These are phyloP conservation scores for Silurus glanis DNA, from an alignment of 2,113 vertebrate species.

Conservation along the genomic window DNA sequence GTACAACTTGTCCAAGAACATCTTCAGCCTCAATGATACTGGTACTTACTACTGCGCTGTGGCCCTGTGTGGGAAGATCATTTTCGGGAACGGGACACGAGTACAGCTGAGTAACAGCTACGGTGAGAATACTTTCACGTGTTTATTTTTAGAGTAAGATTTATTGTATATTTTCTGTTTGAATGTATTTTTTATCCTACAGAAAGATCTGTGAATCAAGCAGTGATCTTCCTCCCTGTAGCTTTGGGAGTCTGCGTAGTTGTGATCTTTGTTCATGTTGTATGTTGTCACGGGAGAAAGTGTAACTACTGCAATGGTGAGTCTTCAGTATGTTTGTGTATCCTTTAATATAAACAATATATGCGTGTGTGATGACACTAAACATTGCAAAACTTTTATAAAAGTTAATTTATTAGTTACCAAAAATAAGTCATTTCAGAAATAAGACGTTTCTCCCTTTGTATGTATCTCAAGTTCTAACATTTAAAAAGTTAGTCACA, in stretches of 20 bases:
- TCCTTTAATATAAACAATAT: background rate
- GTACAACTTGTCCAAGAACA: conserved; percentile 45
- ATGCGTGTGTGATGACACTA: too few species aligned
- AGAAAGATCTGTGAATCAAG: background rate
- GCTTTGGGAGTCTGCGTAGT: conserved; percentile 20
- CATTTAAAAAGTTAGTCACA: background rate
- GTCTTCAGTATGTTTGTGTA: background rate
- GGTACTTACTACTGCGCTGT: conserved; percentile 61
- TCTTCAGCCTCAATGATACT: too few species aligned
- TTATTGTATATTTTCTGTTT: background rate
- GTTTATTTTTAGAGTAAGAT: conserved; percentile 11
- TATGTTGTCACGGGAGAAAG: background rate
- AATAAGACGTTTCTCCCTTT: background rate
- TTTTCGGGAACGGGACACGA: conserved; percentile 51
- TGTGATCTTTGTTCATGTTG: conserved; percentile 9
- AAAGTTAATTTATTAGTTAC: too few species aligned
- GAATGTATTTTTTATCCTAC: background rate
- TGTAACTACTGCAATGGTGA: background rate
- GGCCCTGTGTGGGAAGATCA: conserved; percentile 56
- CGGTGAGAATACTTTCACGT: background rate
- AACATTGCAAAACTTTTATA: too few species aligned
- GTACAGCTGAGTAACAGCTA: background rate
- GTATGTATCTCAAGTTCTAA: background rate
- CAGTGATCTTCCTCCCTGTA: background rate
- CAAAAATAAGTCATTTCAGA: background rate